A percentile compares a stretch with the other conserved stretches of the same genome.
Conservation (phyloP, 2,888 invertebrate species). For the Nymphalis polychloros region DNA sequence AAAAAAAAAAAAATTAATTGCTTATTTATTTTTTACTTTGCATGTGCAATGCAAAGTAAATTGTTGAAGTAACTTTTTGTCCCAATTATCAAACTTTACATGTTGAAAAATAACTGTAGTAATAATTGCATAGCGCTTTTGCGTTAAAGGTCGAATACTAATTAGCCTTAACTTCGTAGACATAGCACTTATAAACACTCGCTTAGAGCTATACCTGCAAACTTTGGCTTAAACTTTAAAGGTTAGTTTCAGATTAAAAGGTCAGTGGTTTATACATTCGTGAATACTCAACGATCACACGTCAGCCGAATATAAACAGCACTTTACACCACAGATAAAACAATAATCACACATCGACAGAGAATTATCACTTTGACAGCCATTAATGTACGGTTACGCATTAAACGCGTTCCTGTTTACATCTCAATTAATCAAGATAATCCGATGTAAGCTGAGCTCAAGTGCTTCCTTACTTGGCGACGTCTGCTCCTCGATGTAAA, state of each 20-base stretch:
- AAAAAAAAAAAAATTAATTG: no score
- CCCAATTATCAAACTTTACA: no score
- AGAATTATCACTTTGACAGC: slow-evolving; percentile 21
- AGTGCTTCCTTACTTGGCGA: slow-evolving; percentile 69
- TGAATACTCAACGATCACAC: not conserved
- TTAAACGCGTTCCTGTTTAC: slow-evolving; percentile 39
- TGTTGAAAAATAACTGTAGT: no score
- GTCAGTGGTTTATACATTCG: not conserved
- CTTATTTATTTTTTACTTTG: no score
- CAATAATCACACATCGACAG: slow-evolving; percentile 16
- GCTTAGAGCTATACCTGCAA: no score
- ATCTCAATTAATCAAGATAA: slow-evolving; percentile 42
- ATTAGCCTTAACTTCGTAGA: no score
- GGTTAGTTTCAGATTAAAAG: not conserved
- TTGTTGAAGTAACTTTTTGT: no score
- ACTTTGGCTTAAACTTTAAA: no score
- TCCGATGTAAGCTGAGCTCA: slow-evolving; percentile 52
- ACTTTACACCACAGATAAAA: not conserved
- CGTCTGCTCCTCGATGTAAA: slow-evolving; percentile 40
- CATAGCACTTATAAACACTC: no score
- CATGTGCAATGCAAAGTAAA: no score
- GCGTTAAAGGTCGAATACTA: no score
- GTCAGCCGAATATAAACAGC: not conserved
- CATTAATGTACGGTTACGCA: slow-evolving; percentile 27
- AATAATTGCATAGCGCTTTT: no score